Conservation (phyloP, 1,140 invertebrate genomes). For the Nomia melanderi region DNA sequence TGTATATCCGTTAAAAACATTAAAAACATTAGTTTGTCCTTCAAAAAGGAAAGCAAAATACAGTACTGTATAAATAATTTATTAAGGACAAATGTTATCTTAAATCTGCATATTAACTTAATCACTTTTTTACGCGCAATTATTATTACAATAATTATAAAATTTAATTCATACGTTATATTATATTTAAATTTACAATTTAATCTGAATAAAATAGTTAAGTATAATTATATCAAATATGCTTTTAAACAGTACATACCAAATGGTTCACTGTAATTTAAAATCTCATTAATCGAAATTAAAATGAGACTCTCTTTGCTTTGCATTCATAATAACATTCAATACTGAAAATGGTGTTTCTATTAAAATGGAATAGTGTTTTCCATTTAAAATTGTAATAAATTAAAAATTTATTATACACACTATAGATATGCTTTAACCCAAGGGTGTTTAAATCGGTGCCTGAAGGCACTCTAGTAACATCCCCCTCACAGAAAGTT, state of each 20-base stretch:
- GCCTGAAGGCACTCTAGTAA: too few relatives aligned
- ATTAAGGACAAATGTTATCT: not conserved
- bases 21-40: not conserved
- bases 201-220: not conserved
- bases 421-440: too few relatives aligned
- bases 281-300: not conserved
- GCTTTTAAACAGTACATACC: not conserved
- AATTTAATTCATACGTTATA: not conserved
- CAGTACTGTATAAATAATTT: not conserved
- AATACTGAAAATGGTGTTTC: not conserved
- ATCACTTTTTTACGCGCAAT: not conserved
- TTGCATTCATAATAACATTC: not conserved
- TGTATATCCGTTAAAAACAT: not conserved
- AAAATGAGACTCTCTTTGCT: not conserved
- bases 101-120: not conserved
- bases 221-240: not conserved
- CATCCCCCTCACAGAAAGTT: too few relatives aligned
- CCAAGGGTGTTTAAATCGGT: too few relatives aligned
- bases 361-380: too few relatives aligned
- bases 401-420: too few relatives aligned
- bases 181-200: too few relatives aligned
- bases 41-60: not conserved
- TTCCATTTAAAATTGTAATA: too few relatives aligned
- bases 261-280: not conserved
- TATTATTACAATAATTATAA: too few relatives aligned